phyloP scores from a whole-genome alignment of 2,113 vertebrate species.

The Stegostoma tigrinum region DNA sequence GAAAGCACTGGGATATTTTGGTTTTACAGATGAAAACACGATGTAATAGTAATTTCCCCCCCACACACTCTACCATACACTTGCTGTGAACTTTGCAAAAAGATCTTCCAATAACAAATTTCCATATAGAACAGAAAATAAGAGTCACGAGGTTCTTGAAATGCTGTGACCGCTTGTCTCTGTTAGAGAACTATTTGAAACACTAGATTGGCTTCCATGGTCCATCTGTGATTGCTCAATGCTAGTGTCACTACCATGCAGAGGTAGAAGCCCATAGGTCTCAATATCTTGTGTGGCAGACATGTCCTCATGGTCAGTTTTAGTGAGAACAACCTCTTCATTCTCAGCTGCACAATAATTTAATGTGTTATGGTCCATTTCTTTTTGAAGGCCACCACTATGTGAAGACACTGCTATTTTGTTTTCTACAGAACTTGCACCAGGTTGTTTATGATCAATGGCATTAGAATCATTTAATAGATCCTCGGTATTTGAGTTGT shows the following conservation, averaged over 20 bases:
- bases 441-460: background rate
- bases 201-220: background rate
- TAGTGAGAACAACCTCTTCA: conserved; percentile 22
- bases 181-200: conserved; percentile 9
- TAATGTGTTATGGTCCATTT: background rate
- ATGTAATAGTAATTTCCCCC: conserved; percentile 6
- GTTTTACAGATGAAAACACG: conserved; percentile 25
- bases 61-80: background rate
- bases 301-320: conserved; percentile 17
- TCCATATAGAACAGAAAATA: conserved; percentile 15
- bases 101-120: conserved; percentile 11
- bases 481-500: conserved; percentile 15
- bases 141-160: conserved; percentile 2
- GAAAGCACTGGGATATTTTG: conserved; percentile 22
- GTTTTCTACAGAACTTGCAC: background rate
- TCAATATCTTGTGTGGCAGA: background rate
- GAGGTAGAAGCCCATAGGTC: background rate
- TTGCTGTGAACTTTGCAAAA: conserved; percentile 15
- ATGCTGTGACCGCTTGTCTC: conserved; percentile 22
- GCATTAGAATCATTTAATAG: conserved; percentile 2
- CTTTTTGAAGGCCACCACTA: background rate
- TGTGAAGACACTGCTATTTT: background rate
- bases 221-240: conserved; percentile 31
- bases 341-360: background rate
- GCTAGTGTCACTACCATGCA: background rate